phyloP scores from a whole-genome alignment of 1,140 invertebrate genomes.

The Macrotrachela quadricornifera region DNA sequence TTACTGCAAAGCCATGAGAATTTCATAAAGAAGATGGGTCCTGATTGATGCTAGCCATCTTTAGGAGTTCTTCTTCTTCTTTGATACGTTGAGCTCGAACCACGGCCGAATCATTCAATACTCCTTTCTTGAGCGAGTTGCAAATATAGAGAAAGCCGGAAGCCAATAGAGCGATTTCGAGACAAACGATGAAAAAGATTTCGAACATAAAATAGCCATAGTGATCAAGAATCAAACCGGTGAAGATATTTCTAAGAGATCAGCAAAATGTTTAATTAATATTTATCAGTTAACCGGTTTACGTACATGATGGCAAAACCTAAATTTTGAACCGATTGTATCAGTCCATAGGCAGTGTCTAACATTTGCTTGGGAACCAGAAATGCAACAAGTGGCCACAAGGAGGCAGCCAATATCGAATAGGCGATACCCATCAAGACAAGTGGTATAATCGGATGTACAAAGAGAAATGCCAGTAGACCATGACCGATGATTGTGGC shows the following conservation, averaged over 20 bases:
- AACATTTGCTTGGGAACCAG: slow-evolving; percentile 75
- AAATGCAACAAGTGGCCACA: slow-evolving; percentile 81
- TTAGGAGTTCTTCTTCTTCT: too few species aligned
- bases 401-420: slow-evolving; percentile 67
- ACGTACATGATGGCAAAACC: slow-evolving; percentile 69
- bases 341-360: slow-evolving; percentile 87
- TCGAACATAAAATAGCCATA: slow-evolving; percentile 70
- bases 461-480: slow-evolving; percentile 61
- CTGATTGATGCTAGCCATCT: too few species aligned
- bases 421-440: slow-evolving; percentile 68
- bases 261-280: too few species aligned
- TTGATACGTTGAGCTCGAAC: too few species aligned
- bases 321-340: slow-evolving; percentile 80
- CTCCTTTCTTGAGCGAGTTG: too few species aligned
- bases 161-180: too few species aligned
- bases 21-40: too few species aligned
- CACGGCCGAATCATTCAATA: too few species aligned
- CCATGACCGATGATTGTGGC: slow-evolving; percentile 56
- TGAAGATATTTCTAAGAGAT: slow-evolving; percentile 34
- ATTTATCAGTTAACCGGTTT: too few species aligned
- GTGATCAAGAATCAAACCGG: slow-evolving; percentile 65
- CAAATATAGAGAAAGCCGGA: too few species aligned
- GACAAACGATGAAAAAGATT: slow-evolving; percentile 69
- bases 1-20: too few species aligned
- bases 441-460: slow-evolving; percentile 67